Base-by-base conservation (phyloP, 1,140 invertebrate genomes). In the Macrocentrus cingulum region DNA sequence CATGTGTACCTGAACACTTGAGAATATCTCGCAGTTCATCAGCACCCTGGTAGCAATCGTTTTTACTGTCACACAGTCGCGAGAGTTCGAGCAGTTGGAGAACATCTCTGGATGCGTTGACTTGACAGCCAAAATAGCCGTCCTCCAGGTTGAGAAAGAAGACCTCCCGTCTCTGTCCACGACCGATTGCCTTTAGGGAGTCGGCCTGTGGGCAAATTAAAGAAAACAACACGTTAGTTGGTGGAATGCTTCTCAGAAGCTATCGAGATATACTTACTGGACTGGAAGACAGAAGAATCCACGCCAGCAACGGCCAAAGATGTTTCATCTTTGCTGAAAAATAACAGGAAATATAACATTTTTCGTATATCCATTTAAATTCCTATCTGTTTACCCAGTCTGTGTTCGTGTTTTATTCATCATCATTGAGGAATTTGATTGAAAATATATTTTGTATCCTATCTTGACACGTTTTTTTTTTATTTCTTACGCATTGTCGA, bases 91-190 rank as follows among this genome's bases (percentile, higher is more conserved):
- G 94, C 67, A 97, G 83, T 84, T 97, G 93, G 72, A 97, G 84
- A 69, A 97, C 88, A 80, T 96, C 92, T 66, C 89, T 92, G 53
- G 93, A 95, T 81, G 93, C 91, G 83, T 97, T 97, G 58, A 96
- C 92, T 85, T 97, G 94, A 82, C 94, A 97, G 62, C 92, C 94
- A 81, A 97, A 97, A 80, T 94, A 96, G 67, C 94, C 94, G 83
- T 96, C 93, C 85, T 97, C 94, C 78, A 96, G 85, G 82, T 96
- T 95, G 76, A 97, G 84, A 83, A 96, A 94, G 83, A 97, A 97
- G 80, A 96, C 89, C 85, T 96, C 93, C 80, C 88, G 83, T 84
- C 87, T 90, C 74, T 86, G 84, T 82, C 87, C 90, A 83, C 87
- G 87, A 77, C 89, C 87, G 83, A 89, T 83, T 68, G 85, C 86